Base-by-base conservation (phyloP, 2,797 vertebrate species). In the Oryzias sinensis region DNA sequence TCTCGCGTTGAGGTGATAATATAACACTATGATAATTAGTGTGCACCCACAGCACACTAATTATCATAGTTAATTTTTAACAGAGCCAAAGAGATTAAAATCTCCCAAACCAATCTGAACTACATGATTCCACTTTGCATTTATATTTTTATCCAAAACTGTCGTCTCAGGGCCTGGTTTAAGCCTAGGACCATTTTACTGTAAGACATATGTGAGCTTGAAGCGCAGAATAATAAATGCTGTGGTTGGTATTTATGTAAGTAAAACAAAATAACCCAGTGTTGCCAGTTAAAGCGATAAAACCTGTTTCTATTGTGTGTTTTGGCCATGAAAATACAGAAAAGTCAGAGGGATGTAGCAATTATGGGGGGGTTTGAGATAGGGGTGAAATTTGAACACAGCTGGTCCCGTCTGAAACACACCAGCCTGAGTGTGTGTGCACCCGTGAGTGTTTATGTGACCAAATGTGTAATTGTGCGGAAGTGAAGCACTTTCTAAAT, bases 401-500 rank as follows among this genome's bases (percentile, higher is more conserved):
- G 70, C 80, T 83, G 80, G 76, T 72, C 59, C 6, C 74, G 72
- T 55, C 68, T 55, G 61, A 76, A 62, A 73, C 74, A 70, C 70
- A 54, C 62, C 14, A 48, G 60, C 64, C 62, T 64, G 49, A 40
- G n/a, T 46, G 51, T 33, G 25, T 68, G 41, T 49, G 48, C 18
- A 52, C n/a, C 68, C 18, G 51, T 29, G 63, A 70, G 70, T 76
- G 55, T 67, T 20, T 64, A 50, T 56, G 53, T 27, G 57, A 58
- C 56, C 43, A 49, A 52, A 63, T 76, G 80, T 76, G 77, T 77
- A 73, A 53, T 43, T 59, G 46, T 61, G 58, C 67, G 57, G 56
- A 72, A 77, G 70, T 80, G 70, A 80, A 66, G 50, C 60, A 55
- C 80, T 83, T 85, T 88, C 86, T 90, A 91, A 87, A 89, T 88